Evolutionary conservation across 2,888 invertebrate species (phyloP), one percentile per base, ranked within the genome.

Genomic region (Polyommatus icarus): DNA sequence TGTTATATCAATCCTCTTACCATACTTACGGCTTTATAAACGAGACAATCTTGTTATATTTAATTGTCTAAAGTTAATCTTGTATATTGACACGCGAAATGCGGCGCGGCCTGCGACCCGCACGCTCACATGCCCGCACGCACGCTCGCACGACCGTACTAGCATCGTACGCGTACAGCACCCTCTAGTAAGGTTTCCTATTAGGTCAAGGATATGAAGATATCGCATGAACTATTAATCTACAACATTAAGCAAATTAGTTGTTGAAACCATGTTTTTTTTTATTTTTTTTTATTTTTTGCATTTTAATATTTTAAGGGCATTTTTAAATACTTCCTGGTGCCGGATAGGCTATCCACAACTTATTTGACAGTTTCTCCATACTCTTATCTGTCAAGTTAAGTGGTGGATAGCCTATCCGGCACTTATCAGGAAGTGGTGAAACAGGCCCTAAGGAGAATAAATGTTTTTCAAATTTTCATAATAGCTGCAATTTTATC

Each of bases 21-120:
- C 10, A 61, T 61, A 61, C 20, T 61, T 24, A 61, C 10, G 12
- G 61, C 61, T 61, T 59, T 59, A 61, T 61, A 61, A 59, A 59
- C 59, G 3, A 61, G 61, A 61, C 20, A 24, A 61, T 61, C 61
- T 61, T 61, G 61, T 61, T 61, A 61, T 5, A 61, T 24, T 61
- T 61, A 61, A 61, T 24, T 61, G 20, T 24, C 61, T 61, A 12
- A 61, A 61, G 24, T 61, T 24, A 61, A 61, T 61, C 61, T 24
- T 61, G 24, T 61, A 24, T 61, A 12, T 8, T 61, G 61, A 61
- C 61, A 61, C 24, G 61, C 61, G 12, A 61, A 24, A 24, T 61
- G 3, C 24, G 24, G 61, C 61, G 24, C 24, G 20, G 8, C 61
- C 61, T 61, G 61, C 61, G 61, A 12, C 61, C 61, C 12, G 61